Evolutionary conservation across 2,113 vertebrate genomes (phyloP).

Genomic region (Malurus cyaneus): DNA sequence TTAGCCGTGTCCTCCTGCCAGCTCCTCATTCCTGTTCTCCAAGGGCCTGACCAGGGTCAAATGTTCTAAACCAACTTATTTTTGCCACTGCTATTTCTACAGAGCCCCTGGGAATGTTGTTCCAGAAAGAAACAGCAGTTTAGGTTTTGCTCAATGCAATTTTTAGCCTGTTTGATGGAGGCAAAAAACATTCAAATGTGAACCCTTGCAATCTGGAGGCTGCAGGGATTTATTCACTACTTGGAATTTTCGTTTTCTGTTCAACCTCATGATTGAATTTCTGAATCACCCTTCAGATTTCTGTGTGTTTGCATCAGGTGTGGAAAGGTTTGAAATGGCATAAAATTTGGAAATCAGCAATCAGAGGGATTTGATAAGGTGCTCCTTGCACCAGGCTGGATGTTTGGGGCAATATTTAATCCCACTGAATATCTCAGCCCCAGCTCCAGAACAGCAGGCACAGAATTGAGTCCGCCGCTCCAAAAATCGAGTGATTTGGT

Average conservation of each 20-base stretch:
- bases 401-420: not conserved
- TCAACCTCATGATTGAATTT: not conserved
- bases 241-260: not conserved
- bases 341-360: not conserved
- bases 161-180: not conserved
- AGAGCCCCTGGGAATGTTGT: not conserved
- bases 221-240: not conserved
- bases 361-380: not conserved
- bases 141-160: not conserved
- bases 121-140: not conserved
- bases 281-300: not conserved
- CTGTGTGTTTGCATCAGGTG: not conserved
- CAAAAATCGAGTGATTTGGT: not conserved
- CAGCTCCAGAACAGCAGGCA: not conserved
- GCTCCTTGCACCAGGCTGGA: not conserved
- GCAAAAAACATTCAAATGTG: not conserved
- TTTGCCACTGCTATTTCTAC: conserved; percentile 42
- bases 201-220: not conserved
- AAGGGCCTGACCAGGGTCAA: not conserved
- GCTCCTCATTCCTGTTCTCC: not conserved
- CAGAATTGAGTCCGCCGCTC: not conserved
- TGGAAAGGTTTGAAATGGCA: not conserved
- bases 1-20: not conserved
- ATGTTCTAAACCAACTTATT: not conserved
- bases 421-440: not conserved